Evolutionary conservation across 2,888 invertebrate genomes (phyloP), one percentile per base, ranked within the genome.

Genomic region (Auanema freiburgensis): DNA sequence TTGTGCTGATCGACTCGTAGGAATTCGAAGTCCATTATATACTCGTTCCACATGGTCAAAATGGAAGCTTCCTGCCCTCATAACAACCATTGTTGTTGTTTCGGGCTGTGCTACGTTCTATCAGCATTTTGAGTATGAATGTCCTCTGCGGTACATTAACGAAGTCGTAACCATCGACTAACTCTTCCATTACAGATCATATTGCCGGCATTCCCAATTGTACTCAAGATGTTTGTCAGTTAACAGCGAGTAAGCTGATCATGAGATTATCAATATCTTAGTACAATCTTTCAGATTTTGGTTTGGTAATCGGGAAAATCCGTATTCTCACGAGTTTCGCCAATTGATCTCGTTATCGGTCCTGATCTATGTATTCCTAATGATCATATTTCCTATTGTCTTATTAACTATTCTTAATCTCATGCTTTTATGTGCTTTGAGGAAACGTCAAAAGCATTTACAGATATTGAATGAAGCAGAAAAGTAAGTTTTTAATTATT

Each of bases 321-420:
- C 80, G 4, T 79, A 74, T 58, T 74, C 79, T 12, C 55, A 60
- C 4, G 42, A 60, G 8, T 80, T 73, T 25, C 72, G 74, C 41
- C 57, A 63, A 16, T 59, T 71, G 50, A 67, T 73, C n/a, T 68
- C 67, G 2, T 63, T 58, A 24, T 70, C 65, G 23, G 63, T 71
- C 12, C 46, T 71, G 40, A 52, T 66, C 23, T 69, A 70, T 42
- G 62, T 72, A n/a, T 65, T 71, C 43, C 60, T 77, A 8, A 74
- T 80, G 68, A 80, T 81, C 56, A 77, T 81, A 55, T 73, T 69
- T 10, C 81, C 81, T 4, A 81, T 81, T 24, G 74, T 81, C 33
- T 66, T 81, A n/a, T 66, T 81, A 2, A 65, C 78, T 8, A 69
- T 77, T n/a, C 71, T 81, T 40, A 81, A 81, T 63, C 53, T 80